Evolutionary conservation across 2,888 invertebrate genomes (phyloP), one percentile per base, ranked within the genome.

Genomic region (Neoitamus cyanurus): DNA sequence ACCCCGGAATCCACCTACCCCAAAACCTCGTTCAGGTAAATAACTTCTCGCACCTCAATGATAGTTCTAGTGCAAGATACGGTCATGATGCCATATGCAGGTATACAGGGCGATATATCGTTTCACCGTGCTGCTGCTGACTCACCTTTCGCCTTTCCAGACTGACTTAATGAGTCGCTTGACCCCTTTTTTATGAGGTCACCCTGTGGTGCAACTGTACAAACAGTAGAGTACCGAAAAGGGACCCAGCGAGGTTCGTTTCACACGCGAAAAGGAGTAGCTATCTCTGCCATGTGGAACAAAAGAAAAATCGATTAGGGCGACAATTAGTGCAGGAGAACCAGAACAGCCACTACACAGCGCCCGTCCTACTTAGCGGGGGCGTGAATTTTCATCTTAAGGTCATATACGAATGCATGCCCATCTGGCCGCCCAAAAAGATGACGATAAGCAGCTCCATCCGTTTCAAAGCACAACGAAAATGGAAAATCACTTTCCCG

Each of bases 11-110:
- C 89, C 89, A 86, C 91, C 91, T 87, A 91, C 90, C 85, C 91
- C 91, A 85, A 91, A 91, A 86, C 91, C 91, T 72, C 89, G 91
- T 86, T 90, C 90, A 90, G 90, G 89, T 91, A 90, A 88, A 58
- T 20, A 6, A 25, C 6, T 42, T 42, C 42, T 42, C 4, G n/a
- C 42, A 15, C 4, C n/a, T 13, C 42, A 42, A 11, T 13, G 37
- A 42, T 42, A 42, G 13, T 42, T 11, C 13, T 11, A 42, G 11
- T 3, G 11, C n/a, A 4, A 3, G n/a, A 13, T 15, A 1, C 20
- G 11, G 4, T 42, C n/a, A 4, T 4, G n/a, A 13, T 15, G 5
- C 20, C 48, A 6, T 48, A 25, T 20, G 25, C 58, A 58, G 0
- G 48, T 20, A 4, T 48, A 20, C 20, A 48, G 7, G 15, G 20